These are phyloP conservation scores for Columba janthina DNA, from an alignment of 2,113 vertebrate genomes.

Conservation along the genomic window DNA sequence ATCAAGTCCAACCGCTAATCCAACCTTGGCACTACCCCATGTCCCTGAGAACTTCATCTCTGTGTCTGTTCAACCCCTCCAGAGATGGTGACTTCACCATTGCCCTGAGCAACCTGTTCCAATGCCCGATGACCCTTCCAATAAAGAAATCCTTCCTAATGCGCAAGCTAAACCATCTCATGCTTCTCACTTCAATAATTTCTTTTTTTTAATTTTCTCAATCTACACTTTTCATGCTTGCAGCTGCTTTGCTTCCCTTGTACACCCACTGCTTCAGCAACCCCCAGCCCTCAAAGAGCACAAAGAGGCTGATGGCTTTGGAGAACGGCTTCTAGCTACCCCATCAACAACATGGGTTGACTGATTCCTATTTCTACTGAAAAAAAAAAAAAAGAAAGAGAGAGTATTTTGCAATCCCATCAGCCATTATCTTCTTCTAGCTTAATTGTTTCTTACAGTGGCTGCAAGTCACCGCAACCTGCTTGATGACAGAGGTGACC, in stretches of 20 bases:
- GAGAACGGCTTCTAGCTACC: background rate
- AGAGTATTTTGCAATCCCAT: background rate
- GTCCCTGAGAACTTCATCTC: no score
- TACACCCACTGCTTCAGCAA: background rate
- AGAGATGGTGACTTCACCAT: no score
- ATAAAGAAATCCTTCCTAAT: no score
- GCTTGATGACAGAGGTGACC: background rate
- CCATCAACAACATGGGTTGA: background rate
- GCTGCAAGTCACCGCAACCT: background rate
- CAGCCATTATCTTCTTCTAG: background rate
- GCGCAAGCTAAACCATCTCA: no score
- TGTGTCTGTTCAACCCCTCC: no score
- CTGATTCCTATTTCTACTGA: background rate
- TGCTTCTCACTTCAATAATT: no score
- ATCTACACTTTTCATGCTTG: background rate
- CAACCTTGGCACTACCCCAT: no score
- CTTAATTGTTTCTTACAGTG: background rate
- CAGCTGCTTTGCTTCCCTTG: background rate
- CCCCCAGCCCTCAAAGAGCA: background rate
- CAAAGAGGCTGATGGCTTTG: background rate
- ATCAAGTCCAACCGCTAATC: no score
- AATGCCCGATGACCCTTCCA: no score
- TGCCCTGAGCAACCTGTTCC: no score
- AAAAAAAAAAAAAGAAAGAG: background rate
- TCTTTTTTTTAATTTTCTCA: no score